Conservation (phyloP, 2,113 vertebrate species). For the Struthidea cinerea region DNA sequence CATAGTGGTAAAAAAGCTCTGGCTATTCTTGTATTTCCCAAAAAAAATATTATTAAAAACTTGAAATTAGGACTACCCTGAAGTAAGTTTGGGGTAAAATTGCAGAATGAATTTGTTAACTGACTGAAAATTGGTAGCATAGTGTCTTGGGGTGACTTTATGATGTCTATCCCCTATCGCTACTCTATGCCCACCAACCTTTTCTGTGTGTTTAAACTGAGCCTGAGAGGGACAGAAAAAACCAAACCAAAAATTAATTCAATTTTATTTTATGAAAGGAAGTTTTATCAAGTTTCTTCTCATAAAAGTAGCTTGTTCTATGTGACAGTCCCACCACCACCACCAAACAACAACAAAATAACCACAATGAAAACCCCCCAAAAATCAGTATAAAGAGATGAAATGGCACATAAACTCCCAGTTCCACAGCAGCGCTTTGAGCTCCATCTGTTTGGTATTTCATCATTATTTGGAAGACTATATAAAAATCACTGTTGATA, state of each 20-base stretch:
- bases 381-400: neutral
- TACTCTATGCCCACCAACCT: too few relatives aligned
- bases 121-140: neutral
- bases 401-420: neutral
- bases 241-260: too few relatives aligned
- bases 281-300: neutral
- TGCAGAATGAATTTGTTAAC: neutral
- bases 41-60: neutral
- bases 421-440: neutral
- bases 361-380: neutral
- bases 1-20: neutral
- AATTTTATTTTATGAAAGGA: neutral
- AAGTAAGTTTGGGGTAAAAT: neutral
- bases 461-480: neutral
- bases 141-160: too few relatives aligned
- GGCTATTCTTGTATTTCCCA: neutral
- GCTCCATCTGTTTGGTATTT: neutral
- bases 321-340: neutral
- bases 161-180: too few relatives aligned
- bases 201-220: too few relatives aligned
- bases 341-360: neutral
- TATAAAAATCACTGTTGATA: slow-evolving; percentile 34
- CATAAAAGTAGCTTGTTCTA: neutral
- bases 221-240: too few relatives aligned
- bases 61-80: neutral